Evolutionary conservation across 2,113 vertebrate species (phyloP).

Genomic region (Synodontis membranacea): DNA sequence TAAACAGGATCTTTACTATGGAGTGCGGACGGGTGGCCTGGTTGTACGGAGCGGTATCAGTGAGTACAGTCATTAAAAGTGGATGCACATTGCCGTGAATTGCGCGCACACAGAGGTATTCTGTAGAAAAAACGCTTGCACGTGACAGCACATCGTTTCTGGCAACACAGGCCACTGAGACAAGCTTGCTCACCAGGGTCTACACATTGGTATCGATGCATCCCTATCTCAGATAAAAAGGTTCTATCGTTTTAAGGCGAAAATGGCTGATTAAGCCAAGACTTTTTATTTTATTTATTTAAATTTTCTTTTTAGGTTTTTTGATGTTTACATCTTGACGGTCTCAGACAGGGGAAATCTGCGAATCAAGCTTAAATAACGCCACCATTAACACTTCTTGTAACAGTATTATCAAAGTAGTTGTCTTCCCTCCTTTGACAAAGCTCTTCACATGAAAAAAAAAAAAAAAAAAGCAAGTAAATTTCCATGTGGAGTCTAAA

Average conservation of each 20-base stretch:
- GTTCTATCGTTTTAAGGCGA: background rate
- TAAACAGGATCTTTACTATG: background rate
- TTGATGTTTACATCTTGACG: background rate
- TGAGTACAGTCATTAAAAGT: background rate
- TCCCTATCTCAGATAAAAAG: background rate
- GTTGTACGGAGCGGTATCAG: background rate
- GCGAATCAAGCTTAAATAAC: background rate
- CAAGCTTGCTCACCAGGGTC: background rate
- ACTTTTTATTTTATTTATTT: no score
- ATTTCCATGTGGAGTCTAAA: slow-evolving; percentile 4
- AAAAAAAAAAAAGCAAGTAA: no score
- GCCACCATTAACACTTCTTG: background rate
- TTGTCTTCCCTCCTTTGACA: no score
- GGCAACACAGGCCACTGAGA: background rate
- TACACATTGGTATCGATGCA: background rate
- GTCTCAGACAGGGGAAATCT: background rate
- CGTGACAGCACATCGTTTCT: background rate
- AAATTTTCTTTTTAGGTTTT: no score
- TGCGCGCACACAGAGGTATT: background rate
- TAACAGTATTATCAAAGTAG: background rate
- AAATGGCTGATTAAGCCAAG: background rate
- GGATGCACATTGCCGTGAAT: background rate
- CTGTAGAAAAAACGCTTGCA: background rate
- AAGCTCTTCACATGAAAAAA: background rate
- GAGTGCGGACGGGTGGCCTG: background rate